Percentiles rank a stretch among this genome's conserved stretches.
Conservation (phyloP, 2,797 vertebrate genomes). For the Holocentrus rufus region DNA sequence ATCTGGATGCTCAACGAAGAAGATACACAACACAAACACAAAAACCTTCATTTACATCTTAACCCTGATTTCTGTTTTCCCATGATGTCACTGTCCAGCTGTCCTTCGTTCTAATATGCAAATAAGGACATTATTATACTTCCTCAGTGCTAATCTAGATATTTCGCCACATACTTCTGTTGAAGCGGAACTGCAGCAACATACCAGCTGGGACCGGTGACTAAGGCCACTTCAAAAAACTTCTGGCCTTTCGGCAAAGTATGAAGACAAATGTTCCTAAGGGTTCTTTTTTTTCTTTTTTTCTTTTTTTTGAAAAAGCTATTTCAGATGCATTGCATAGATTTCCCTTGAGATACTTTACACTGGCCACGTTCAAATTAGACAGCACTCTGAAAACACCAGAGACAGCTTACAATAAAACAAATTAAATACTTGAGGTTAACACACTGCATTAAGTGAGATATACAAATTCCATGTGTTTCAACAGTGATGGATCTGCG, state of each 20-base stretch:
- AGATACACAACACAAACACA: not conserved
- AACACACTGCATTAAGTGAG: conserved; percentile 48
- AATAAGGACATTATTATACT: conserved; percentile 30
- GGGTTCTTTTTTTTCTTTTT: not conserved
- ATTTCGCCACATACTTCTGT: conserved; percentile 21
- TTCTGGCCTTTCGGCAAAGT: conserved; percentile 32
- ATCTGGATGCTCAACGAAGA: not conserved
- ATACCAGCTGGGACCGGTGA: conserved; percentile 16
- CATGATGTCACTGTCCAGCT: conserved; percentile 2
- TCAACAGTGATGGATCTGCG: conserved; percentile 36
- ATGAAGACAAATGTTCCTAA: not conserved
- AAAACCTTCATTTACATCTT: too few relatives aligned
- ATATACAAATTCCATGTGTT: conserved; percentile 32
- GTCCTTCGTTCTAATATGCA: conserved; percentile 17
- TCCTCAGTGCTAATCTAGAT: conserved; percentile 34
- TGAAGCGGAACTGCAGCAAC: not conserved
- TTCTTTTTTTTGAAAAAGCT: conserved; percentile 9
- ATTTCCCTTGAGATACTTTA: conserved; percentile 47
- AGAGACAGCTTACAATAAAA: conserved; percentile 31
- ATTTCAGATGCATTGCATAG: conserved; percentile 66
- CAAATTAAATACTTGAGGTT: conserved; percentile 68
- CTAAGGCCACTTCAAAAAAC: conserved; percentile 6
- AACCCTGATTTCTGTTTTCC: not conserved
- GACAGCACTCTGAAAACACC: conserved; percentile 41
- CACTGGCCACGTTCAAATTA: conserved; percentile 31